Evolutionary conservation across 2,113 vertebrate species (phyloP).

Genomic region (Epinephelus cyanopodus): DNA sequence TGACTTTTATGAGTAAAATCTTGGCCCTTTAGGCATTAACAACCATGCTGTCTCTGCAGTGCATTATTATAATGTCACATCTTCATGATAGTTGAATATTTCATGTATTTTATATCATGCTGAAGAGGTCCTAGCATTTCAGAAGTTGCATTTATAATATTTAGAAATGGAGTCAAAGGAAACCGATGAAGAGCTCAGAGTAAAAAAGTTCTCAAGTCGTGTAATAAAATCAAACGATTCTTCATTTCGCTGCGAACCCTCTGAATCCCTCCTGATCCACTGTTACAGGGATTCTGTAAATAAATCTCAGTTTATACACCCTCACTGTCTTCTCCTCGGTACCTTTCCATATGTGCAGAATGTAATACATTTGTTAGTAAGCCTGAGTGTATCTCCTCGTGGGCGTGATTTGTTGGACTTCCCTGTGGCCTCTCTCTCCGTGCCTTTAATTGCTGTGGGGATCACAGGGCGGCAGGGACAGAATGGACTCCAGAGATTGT

Average conservation of each 20-base stretch:
- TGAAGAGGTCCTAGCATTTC: background rate
- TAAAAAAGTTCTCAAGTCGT: constrained; percentile 1
- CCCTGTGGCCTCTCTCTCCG: constrained; percentile 58
- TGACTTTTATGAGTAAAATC: background rate
- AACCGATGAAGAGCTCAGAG: background rate
- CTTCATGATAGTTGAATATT: background rate
- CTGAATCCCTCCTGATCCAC: constrained; percentile 41
- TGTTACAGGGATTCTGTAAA: background rate
- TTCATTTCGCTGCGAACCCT: background rate
- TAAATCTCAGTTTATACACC: constrained; percentile 9
- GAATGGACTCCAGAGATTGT: constrained; percentile 83
- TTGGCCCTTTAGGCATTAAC: background rate
- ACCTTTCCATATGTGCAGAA: constrained; percentile 23
- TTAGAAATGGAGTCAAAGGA: background rate
- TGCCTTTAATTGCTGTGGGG: constrained; percentile 74
- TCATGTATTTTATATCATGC: background rate
- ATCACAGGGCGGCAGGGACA: constrained; percentile 73
- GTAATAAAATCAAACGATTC: constrained; percentile 28
- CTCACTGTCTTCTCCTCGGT: constrained; percentile 7
- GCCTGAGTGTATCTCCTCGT: constrained; percentile 43
- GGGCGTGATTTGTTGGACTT: constrained; percentile 73
- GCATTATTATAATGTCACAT: no score
- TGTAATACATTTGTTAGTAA: constrained; percentile 46
- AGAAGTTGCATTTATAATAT: background rate
- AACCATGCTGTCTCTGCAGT: background rate